phyloP scores from a whole-genome alignment of 2,113 vertebrate species.

The Mobula hypostoma region DNA sequence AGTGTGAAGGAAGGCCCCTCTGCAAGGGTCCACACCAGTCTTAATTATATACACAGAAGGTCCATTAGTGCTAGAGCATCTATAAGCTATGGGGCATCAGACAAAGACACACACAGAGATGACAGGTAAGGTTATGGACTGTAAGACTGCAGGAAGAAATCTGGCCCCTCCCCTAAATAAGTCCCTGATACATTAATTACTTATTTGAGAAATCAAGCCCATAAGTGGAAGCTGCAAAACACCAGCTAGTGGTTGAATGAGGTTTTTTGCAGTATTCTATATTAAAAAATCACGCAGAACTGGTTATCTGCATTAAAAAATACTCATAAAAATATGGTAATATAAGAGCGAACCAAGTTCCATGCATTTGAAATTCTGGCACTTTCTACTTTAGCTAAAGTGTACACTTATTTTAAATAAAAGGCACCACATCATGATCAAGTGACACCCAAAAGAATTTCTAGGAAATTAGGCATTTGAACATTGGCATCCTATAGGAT shows the following conservation, averaged over 20 bases:
- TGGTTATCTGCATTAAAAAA: neutral
- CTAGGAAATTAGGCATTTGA: neutral
- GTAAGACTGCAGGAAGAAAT: slow-evolving; percentile 10
- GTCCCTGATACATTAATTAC: neutral
- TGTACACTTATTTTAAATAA: neutral
- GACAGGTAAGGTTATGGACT: slow-evolving; percentile 1
- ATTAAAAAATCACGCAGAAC: neutral
- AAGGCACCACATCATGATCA: neutral
- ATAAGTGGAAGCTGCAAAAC: neutral
- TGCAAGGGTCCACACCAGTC: slow-evolving; percentile 1
- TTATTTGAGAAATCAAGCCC: neutral
- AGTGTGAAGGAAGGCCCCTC: slow-evolving; percentile 15
- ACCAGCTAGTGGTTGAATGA: neutral
- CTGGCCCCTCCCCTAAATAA: neutral
- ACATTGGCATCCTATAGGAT: neutral
- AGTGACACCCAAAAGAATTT: slow-evolving; percentile 1
- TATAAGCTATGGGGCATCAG: slow-evolving; percentile 28
- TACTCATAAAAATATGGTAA: no score
- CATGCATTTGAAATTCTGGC: neutral
- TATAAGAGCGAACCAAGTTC: neutral
- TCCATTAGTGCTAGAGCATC: slow-evolving; percentile 36
- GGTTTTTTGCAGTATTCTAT: neutral
- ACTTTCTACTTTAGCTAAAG: neutral
- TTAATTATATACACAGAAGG: slow-evolving; percentile 35
- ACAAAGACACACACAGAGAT: slow-evolving; percentile 5